phyloP scores from a whole-genome alignment of 2,113 vertebrate genomes.

The Rafetus swinhoei region DNA sequence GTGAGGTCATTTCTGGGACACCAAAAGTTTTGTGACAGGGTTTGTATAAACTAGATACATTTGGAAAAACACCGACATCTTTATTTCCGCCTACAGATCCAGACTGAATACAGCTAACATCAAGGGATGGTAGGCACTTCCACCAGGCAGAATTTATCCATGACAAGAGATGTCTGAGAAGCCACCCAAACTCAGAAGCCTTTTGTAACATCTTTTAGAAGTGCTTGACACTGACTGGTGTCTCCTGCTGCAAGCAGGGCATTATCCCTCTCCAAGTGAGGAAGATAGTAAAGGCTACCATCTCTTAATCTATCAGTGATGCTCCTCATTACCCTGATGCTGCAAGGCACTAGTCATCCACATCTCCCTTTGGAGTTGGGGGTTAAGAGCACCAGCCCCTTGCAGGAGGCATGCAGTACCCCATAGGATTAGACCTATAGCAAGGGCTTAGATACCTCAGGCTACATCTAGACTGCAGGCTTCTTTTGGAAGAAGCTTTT shows the following conservation, averaged over 20 bases:
- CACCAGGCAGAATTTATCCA: neutral
- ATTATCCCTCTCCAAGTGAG: neutral
- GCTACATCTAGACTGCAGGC: no score
- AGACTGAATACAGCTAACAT: constrained; percentile 1
- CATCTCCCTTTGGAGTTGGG: neutral
- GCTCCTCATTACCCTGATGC: neutral
- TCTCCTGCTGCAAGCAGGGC: neutral
- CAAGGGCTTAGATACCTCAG: neutral
- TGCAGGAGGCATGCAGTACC: neutral
- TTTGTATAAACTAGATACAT: constrained; percentile 48
- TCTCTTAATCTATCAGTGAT: neutral
- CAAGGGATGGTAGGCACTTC: neutral
- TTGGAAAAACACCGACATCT: constrained; percentile 62
- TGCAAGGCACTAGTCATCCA: neutral
- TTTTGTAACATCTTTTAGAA: neutral
- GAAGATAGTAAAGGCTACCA: neutral
- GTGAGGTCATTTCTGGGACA: constrained; percentile 19
- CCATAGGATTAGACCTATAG: rapidly evolving
- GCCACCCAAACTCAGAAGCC: neutral
- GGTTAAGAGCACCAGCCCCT: neutral
- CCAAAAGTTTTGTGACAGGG: constrained; percentile 50
- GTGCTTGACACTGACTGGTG: neutral
- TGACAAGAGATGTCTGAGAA: constrained; percentile 21
- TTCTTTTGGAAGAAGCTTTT: no score
- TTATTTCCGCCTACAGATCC: constrained; percentile 50